These are phyloP conservation scores for Centrocercus urophasianus DNA, from an alignment of 2,113 vertebrate genomes.

Conservation along the genomic window DNA sequence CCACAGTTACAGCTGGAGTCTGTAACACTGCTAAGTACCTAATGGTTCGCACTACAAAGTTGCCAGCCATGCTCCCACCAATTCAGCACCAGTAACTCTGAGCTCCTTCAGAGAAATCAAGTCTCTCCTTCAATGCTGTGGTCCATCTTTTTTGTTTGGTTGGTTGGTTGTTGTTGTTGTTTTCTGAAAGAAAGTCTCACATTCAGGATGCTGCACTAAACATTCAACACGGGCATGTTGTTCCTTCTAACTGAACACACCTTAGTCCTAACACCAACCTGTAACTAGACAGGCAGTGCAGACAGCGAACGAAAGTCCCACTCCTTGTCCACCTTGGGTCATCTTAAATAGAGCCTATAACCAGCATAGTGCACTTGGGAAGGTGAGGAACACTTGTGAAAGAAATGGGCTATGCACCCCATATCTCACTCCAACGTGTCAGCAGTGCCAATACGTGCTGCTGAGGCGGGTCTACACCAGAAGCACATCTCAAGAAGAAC, in stretches of 20 bases:
- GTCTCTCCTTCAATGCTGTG: background rate
- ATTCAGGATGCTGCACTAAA: background rate
- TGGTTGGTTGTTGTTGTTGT: background rate
- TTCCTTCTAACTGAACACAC: background rate
- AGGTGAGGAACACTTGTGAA: background rate
- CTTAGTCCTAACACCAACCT: background rate
- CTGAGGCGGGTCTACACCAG: background rate
- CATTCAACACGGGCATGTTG: background rate
- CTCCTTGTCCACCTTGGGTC: background rate
- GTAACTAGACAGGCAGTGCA: background rate
- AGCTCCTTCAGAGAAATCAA: background rate
- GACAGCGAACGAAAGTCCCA: background rate
- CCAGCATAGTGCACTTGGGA: background rate
- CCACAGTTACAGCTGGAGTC: background rate
- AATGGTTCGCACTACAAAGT: background rate
- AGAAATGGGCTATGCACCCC: background rate
- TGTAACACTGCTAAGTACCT: accelerated
- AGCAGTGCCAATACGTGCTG: background rate
- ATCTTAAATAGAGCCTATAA: background rate
- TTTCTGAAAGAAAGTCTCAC: background rate
- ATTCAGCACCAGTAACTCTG: background rate
- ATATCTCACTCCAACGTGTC: accelerated
- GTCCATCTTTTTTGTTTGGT: background rate
- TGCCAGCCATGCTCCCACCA: background rate
- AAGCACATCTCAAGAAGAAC: background rate